phyloP scores from a whole-genome alignment of 2,888 invertebrate species.

The Pyrgus malvae region DNA sequence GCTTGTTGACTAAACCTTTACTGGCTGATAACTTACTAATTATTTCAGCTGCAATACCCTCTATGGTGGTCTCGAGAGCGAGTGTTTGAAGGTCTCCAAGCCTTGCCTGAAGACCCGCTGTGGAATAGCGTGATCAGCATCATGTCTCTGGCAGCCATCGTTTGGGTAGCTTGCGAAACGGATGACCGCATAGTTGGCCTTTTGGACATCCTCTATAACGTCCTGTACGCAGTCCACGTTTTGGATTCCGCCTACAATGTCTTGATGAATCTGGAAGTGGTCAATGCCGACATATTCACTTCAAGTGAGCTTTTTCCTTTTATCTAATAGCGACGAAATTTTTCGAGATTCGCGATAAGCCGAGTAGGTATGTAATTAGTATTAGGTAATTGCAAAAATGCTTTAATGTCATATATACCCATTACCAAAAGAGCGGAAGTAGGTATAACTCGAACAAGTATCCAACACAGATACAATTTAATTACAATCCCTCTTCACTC shows the following conservation, averaged over 20 bases:
- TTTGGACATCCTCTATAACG: constrained; percentile 47
- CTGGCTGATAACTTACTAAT: too few species aligned
- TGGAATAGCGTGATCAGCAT: constrained; percentile 57
- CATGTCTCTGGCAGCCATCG: constrained; percentile 42
- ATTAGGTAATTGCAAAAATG: too few species aligned
- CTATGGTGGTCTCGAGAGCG: constrained; percentile 46
- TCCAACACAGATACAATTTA: too few species aligned
- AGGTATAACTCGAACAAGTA: too few species aligned
- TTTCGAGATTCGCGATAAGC: too few species aligned
- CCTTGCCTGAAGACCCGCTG: constrained; percentile 46
- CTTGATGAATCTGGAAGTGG: constrained; percentile 33
- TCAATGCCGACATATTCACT: constrained; percentile 30
- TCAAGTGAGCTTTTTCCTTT: constrained; percentile 36
- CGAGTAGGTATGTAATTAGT: too few species aligned
- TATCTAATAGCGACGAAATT: not conserved
- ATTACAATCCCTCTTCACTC: too few species aligned
- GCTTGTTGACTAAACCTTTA: too few species aligned
- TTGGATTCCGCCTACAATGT: constrained; percentile 42
- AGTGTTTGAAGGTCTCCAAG: constrained; percentile 40
- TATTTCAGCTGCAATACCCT: constrained; percentile 47
- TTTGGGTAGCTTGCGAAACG: constrained; percentile 38
- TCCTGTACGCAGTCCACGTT: constrained; percentile 49
- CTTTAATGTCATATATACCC: too few species aligned
- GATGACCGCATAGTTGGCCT: constrained; percentile 27
- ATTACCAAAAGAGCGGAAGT: too few species aligned